Percentiles rank a stretch among this genome's conserved stretches.
These are phyloP conservation scores for Melanotaenia duboulayi DNA, from an alignment of 2,113 vertebrate species.

Conservation along the genomic window DNA sequence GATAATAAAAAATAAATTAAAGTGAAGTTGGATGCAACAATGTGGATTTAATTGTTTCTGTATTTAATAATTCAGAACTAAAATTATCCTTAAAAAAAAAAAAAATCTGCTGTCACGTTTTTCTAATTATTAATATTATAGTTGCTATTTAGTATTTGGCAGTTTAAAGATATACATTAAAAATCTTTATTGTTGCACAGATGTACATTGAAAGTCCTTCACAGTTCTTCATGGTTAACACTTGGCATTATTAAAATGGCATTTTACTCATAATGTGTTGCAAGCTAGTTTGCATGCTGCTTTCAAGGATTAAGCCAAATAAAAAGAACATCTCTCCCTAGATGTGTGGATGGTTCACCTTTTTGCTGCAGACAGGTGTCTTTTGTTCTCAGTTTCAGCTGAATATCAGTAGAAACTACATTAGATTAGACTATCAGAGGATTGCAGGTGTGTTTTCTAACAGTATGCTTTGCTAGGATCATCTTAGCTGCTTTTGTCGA, in stretches of 20 bases:
- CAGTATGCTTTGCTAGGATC: too few species aligned
- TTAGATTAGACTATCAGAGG: neutral
- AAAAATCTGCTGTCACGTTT: neutral
- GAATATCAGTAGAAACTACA: neutral
- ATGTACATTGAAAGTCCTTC: too few species aligned
- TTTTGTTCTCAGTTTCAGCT: neutral
- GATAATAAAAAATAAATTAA: too few species aligned
- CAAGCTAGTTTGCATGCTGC: neutral
- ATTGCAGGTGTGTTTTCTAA: neutral
- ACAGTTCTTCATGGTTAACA: too few species aligned
- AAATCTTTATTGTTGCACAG: too few species aligned
- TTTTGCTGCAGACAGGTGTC: neutral
- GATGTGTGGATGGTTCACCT: neutral
- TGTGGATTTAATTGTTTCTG: too few species aligned
- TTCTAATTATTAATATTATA: neutral
- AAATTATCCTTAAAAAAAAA: neutral
- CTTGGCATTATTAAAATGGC: too few species aligned
- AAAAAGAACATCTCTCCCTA: neutral
- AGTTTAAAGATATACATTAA: neutral
- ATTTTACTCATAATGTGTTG: too few species aligned
- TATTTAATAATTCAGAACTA: neutral
- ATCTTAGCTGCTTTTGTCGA: neutral
- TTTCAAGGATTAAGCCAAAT: neutral
- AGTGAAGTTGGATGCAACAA: too few species aligned
- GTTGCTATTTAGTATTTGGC: neutral